phyloP scores from a whole-genome alignment of 2,113 vertebrate genomes.

The Seriola dumerili region DNA sequence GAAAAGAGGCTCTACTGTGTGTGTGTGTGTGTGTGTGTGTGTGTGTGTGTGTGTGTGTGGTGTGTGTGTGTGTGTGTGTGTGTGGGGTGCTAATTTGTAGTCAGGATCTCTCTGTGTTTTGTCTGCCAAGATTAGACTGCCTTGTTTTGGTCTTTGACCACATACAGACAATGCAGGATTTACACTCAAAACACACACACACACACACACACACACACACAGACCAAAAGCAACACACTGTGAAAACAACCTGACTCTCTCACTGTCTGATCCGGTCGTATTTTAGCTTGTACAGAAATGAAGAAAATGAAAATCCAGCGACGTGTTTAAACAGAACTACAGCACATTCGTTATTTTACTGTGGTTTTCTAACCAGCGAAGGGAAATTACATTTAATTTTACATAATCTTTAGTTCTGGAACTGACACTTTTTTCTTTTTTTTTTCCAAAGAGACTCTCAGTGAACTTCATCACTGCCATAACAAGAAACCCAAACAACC shows the following conservation, averaged over 20 bases:
- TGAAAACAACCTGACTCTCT: neutral
- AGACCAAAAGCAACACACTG: neutral
- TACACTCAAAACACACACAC: conserved; percentile 27
- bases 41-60: conserved; percentile 1
- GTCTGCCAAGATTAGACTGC: conserved; percentile 61
- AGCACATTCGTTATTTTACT: neutral
- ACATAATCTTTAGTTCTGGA: conserved; percentile 4
- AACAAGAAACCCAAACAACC: neutral
- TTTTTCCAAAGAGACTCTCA: neutral
- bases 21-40: conserved; percentile 42
- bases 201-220: conserved; percentile 43
- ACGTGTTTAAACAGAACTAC: conserved; percentile 37
- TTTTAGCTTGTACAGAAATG: conserved; percentile 5
- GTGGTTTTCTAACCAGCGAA: conserved; percentile 26
- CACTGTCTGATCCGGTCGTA: conserved; percentile 4
- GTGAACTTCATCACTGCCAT: neutral
- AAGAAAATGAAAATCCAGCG: conserved; percentile 9
- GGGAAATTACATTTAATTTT: conserved; percentile 52
- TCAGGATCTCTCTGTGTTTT: conserved; percentile 52
- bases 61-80: conserved; percentile 24
- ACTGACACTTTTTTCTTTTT: conserved; percentile 1
- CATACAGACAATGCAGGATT: conserved; percentile 44
- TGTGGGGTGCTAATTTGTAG: conserved; percentile 64
- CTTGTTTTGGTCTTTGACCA: conserved; percentile 54
- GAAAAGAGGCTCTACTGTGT: conserved; percentile 7